These are phyloP conservation scores for Thamnophis sirtalis DNA, from an alignment of 2,113 vertebrate genomes.

Conservation along the genomic window DNA sequence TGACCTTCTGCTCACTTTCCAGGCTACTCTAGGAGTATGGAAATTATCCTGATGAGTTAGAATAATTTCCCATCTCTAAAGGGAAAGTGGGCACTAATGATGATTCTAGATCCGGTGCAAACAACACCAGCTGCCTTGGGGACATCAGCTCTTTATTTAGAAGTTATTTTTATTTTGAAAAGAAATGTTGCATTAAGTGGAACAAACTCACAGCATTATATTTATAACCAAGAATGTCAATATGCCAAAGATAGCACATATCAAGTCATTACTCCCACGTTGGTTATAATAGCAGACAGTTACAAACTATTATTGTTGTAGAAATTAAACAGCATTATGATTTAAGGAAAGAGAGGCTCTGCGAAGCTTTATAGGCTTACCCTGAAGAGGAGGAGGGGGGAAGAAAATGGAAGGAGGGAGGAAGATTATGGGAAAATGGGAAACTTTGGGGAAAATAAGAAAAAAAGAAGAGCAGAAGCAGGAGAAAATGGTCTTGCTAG, in stretches of 20 bases:
- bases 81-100: no score
- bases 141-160: background rate
- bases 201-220: background rate
- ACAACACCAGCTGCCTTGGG: background rate
- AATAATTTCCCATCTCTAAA: background rate
- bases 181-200: background rate
- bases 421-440: background rate
- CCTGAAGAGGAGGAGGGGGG: background rate
- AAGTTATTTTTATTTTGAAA: slow-evolving; percentile 4
- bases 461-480: background rate
- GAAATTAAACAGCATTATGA: slow-evolving; percentile 20
- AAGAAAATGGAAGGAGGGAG: background rate
- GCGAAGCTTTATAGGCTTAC: background rate
- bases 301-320: slow-evolving; percentile 14
- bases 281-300: background rate
- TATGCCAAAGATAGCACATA: slow-evolving; percentile 21
- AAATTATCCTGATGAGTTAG: background rate
- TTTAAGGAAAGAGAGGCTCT: background rate
- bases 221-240: background rate
- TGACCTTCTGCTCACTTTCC: background rate
- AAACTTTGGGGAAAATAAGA: background rate
- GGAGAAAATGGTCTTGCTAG: background rate
- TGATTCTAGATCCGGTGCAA: background rate
- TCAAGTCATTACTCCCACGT: slow-evolving; percentile 27
- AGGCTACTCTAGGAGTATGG: background rate